These are phyloP conservation scores for Diabrotica balteata DNA, from an alignment of 2,888 invertebrate species.

Conservation along the genomic window DNA sequence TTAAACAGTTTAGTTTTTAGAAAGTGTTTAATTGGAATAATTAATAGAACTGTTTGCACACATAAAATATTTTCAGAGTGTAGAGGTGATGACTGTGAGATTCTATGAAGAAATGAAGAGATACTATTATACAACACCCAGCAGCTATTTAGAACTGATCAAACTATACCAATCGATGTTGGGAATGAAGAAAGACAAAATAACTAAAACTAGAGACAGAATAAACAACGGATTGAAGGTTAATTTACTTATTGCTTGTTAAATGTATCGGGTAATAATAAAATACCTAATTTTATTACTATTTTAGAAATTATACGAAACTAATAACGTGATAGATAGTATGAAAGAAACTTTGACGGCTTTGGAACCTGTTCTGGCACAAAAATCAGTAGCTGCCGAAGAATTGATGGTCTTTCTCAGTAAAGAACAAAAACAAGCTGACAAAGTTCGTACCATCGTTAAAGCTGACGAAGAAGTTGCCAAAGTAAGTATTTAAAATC, in stretches of 20 bases:
- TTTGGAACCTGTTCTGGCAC: constrained; percentile 81
- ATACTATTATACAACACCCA: constrained; percentile 90
- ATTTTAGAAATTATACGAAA: constrained; percentile 78
- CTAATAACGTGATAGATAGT: constrained; percentile 79
- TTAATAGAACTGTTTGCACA: too few relatives aligned
- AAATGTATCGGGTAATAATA: too few relatives aligned
- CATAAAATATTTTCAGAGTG: constrained; percentile 65
- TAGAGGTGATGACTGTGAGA: constrained; percentile 77
- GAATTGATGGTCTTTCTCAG: constrained; percentile 77
- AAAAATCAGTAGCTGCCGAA: constrained; percentile 78
- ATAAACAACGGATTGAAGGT: constrained; percentile 77
- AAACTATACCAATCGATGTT: constrained; percentile 79
- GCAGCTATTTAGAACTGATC: constrained; percentile 86
- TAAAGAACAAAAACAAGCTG: constrained; percentile 82
- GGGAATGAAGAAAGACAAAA: constrained; percentile 73
- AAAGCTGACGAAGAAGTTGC: constrained; percentile 84
- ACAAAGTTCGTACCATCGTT: constrained; percentile 80
- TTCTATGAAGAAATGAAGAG: constrained; percentile 84
- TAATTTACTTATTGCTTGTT: constrained; percentile 7
- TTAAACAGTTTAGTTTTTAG: too few relatives aligned
- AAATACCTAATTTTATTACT: constrained; percentile 13
- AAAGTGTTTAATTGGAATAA: too few relatives aligned
- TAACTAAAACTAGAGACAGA: constrained; percentile 70
- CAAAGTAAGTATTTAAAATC: constrained; percentile 63
- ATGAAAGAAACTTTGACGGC: constrained; percentile 86